These are phyloP conservation scores for Phylloscopus trochiloides DNA, from an alignment of 2,113 vertebrate species.

Conservation along the genomic window DNA sequence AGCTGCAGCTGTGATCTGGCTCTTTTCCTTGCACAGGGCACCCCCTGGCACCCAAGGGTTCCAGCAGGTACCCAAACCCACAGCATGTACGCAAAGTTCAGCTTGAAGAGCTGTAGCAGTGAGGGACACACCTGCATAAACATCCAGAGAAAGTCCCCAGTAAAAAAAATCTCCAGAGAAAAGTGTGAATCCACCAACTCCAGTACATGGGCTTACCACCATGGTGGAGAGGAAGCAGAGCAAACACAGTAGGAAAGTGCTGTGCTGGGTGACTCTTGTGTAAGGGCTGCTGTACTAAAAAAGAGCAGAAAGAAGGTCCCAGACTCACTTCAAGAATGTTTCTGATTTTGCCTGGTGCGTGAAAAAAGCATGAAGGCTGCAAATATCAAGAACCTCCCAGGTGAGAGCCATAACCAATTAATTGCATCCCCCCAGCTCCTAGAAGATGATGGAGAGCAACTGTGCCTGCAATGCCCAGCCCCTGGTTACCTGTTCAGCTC, in stretches of 20 bases:
- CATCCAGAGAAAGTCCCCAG: background rate
- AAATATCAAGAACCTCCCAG: background rate
- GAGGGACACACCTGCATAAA: background rate
- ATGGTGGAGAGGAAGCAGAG: background rate
- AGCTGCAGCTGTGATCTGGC: background rate
- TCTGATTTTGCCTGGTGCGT: background rate
- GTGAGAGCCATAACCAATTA: background rate
- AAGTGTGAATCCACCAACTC: background rate
- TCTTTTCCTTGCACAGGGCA: background rate
- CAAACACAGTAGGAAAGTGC: background rate
- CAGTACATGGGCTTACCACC: background rate
- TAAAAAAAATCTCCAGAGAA: background rate
- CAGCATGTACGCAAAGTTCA: rapidly evolving
- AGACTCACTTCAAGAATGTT: background rate
- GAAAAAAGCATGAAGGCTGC: background rate
- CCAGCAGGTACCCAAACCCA: background rate
- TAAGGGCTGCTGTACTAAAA: background rate
- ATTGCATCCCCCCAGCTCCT: background rate
- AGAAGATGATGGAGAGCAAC: background rate
- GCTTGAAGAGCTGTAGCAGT: background rate
- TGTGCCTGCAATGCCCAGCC: background rate
- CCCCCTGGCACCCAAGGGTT: background rate
- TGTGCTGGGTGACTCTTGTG: background rate
- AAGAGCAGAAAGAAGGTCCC: background rate
- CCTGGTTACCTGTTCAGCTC: background rate